Base-by-base conservation (phyloP, 2,797 vertebrate species). In the Cuculus canorus region DNA sequence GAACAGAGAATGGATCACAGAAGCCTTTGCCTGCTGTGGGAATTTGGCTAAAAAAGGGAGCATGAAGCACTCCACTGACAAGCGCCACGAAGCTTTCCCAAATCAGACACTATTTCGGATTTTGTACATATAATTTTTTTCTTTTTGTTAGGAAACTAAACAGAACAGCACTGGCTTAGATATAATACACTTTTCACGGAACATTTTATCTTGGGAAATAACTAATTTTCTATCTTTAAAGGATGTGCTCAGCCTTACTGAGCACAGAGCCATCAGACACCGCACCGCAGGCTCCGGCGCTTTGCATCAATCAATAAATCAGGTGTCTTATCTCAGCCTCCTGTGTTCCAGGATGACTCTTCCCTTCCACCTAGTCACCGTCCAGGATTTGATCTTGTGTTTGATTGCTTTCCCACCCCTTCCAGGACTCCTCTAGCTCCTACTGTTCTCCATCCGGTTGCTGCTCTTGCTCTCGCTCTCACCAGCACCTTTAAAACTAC, bases 281-380 rank as follows among this genome's bases (percentile, higher is more conserved):
- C 0, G 22, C 82, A 35, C 35, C 0, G 0, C 41, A 25, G 71
- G 28, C 79, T 88, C 53, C 41, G 41, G 41, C 1, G 1, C 60
- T 73, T 8, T n/a, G 56, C 63, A 35, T 14, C 47, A 12, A 17
- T 71, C 70, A 88, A 84, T 77, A 66, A 79, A 81, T 37, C 27
- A 21, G 65, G 33, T 70, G 66, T 24, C 30, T 70, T 39, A 45
- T 33, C 63, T 64, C 70, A 81, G 64, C 23, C 48, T 54, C 25
- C 64, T 5, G 60, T 1, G 22, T 5, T 3, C 28, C 28, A 15
- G 37, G 45, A 12, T 2, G 54, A 18, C 39, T 64, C 52, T n/a
- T 21, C 17, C 56, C 17, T 37, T n/a, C 47, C 79, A 77, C 47
- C 73, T 59, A 4, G 0, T 17, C n/a, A 71, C 16, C 22, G 35